Conservation (phyloP, 2,888 invertebrate species). For the Belgica antarctica region DNA sequence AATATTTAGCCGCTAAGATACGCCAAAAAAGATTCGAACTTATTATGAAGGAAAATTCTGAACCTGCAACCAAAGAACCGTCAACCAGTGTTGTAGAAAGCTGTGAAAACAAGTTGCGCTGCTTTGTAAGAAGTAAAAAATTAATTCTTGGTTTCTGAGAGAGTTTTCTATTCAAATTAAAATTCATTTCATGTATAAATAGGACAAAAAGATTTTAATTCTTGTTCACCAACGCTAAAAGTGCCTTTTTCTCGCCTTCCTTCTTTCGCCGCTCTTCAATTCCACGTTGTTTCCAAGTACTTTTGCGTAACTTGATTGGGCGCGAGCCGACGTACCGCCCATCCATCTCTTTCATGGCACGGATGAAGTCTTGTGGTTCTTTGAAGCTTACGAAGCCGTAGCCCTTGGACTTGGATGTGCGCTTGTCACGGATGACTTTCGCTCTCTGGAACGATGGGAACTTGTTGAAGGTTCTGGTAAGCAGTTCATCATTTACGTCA, state of each 20-base stretch:
- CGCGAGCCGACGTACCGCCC: slow-evolving; percentile 98
- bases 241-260: slow-evolving; percentile 88
- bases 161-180: too few relatives aligned
- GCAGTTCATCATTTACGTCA: slow-evolving; percentile 95
- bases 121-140: too few relatives aligned
- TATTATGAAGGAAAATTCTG: too few relatives aligned
- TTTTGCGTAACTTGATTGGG: slow-evolving; percentile 95
- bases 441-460: slow-evolving; percentile 91
- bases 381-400: slow-evolving; percentile 99
- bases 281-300: slow-evolving; percentile 91
- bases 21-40: too few relatives aligned
- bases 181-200: neutral
- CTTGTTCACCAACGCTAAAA: slow-evolving; percentile 60
- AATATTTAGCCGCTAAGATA: too few relatives aligned
- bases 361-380: slow-evolving; percentile 95
- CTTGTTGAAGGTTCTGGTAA: slow-evolving; percentile 93
- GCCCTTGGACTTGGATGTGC: slow-evolving; percentile 97
- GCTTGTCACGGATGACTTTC: slow-evolving; percentile 92
- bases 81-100: too few relatives aligned
- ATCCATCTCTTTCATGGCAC: slow-evolving; percentile 99
- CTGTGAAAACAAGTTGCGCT: too few relatives aligned
- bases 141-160: too few relatives aligned
- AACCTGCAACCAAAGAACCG: too few relatives aligned
- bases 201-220: slow-evolving; percentile 38
- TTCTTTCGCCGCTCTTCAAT: slow-evolving; percentile 92